phyloP scores from a whole-genome alignment of 2,113 vertebrate species.

The Platysternon megacephalum region DNA sequence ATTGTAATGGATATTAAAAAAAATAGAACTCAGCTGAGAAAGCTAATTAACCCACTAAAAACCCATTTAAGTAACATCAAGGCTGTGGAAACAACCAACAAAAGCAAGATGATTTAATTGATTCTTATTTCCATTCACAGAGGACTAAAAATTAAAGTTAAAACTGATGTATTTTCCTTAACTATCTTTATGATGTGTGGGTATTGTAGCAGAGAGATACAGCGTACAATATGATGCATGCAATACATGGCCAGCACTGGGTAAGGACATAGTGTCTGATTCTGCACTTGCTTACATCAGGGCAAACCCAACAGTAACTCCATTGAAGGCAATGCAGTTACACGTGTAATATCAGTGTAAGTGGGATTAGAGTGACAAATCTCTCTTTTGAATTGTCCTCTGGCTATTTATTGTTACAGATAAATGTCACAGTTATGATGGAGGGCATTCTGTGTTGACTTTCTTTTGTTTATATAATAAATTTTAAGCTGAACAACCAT shows the following conservation, averaged over 20 bases:
- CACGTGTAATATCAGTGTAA: background rate
- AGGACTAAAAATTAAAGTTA: constrained; percentile 23
- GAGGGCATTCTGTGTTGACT: background rate
- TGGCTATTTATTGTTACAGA: background rate
- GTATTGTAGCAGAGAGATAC: background rate
- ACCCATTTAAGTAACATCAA: constrained; percentile 62
- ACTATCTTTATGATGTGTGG: background rate
- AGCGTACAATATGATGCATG: background rate
- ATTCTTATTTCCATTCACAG: background rate
- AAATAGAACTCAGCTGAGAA: constrained; percentile 60
- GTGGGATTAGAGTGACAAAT: background rate
- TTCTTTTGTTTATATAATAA: background rate
- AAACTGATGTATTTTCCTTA: constrained; percentile 8
- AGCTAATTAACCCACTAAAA: constrained; percentile 67
- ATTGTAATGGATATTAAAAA: constrained; percentile 76
- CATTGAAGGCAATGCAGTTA: background rate
- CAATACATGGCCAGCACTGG: constrained; percentile 26
- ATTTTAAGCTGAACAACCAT: background rate
- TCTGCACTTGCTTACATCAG: background rate
- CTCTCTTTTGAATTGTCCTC: background rate
- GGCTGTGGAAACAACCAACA: background rate
- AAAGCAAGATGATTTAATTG: background rate
- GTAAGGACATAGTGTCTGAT: background rate
- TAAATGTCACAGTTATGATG: background rate
- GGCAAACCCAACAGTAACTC: constrained; percentile 27